These are phyloP conservation scores for Entelurus aequoreus DNA, from an alignment of 2,113 vertebrate species.

Conservation along the genomic window DNA sequence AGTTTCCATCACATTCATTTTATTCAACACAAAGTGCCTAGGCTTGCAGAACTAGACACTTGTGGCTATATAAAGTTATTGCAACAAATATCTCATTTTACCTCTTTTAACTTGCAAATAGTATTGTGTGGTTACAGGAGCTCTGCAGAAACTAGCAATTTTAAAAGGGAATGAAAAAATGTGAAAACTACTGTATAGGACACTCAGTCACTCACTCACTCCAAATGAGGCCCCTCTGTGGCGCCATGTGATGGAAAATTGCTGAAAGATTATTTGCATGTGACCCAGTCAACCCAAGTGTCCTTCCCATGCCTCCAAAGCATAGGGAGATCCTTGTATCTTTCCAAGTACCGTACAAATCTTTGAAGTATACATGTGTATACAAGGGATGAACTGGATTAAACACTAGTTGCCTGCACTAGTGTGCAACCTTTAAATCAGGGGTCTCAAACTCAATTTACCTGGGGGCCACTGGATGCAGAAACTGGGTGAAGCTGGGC, in stretches of 20 bases:
- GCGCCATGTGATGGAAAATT: constrained; percentile 60
- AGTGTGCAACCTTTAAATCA: no score
- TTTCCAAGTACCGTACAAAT: background rate
- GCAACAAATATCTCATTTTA: constrained; percentile 50
- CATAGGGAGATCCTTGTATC: constrained; percentile 6
- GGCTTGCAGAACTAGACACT: constrained; percentile 42
- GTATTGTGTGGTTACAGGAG: constrained; percentile 7
- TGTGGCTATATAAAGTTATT: constrained; percentile 32
- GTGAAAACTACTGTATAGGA: no score
- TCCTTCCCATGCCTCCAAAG: constrained; percentile 15
- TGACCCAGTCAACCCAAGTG: constrained; percentile 27
- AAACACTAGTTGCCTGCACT: no score
- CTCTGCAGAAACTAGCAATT: constrained; percentile 11
- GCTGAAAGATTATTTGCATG: constrained; percentile 43
- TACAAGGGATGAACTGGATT: background rate
- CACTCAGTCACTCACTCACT: background rate
- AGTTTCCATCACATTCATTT: constrained; percentile 56
- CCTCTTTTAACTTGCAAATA: constrained; percentile 24
- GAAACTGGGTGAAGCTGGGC: no score
- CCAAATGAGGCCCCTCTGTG: constrained; percentile 13
- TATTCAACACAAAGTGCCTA: constrained; percentile 45
- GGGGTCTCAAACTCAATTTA: no score
- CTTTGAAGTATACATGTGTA: background rate
- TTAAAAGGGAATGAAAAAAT: constrained; percentile 5
- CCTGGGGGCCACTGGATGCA: no score